Evolutionary conservation across 2,113 vertebrate species (phyloP).

Genomic region (Spheniscus mendiculus): DNA sequence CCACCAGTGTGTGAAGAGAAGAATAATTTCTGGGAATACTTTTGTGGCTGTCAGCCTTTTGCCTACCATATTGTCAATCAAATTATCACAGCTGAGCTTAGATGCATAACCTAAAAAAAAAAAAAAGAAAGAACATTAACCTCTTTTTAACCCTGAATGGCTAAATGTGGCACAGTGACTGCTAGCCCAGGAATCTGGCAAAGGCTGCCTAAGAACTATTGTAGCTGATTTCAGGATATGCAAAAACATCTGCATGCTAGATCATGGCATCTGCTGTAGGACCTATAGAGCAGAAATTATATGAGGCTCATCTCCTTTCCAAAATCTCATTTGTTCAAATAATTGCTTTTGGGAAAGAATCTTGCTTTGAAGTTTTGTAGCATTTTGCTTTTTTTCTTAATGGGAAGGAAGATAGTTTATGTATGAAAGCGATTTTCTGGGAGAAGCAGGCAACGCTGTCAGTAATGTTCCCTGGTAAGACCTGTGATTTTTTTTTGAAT

Average conservation of each 20-base stretch:
- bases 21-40: conserved; percentile 47
- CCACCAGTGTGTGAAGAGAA: conserved; percentile 3
- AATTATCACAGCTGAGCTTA: neutral
- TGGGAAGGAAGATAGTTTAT: neutral
- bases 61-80: conserved; percentile 42
- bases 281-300: neutral
- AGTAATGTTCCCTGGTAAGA: neutral
- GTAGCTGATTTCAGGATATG: neutral
- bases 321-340: neutral
- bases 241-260: neutral
- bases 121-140: neutral
- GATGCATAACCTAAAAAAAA: neutral
- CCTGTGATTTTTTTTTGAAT: neutral
- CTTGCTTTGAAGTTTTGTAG: neutral
- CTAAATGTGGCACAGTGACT: neutral
- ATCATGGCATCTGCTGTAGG: neutral
- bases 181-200: neutral
- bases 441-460: neutral
- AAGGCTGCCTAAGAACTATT: neutral
- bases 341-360: neutral
- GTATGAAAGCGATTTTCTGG: neutral
- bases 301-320: neutral
- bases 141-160: neutral
- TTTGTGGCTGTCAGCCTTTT: conserved; percentile 23
- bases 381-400: neutral